These are phyloP conservation scores for Thymelicus lineola DNA, from an alignment of 2,888 invertebrate species.

Conservation along the genomic window DNA sequence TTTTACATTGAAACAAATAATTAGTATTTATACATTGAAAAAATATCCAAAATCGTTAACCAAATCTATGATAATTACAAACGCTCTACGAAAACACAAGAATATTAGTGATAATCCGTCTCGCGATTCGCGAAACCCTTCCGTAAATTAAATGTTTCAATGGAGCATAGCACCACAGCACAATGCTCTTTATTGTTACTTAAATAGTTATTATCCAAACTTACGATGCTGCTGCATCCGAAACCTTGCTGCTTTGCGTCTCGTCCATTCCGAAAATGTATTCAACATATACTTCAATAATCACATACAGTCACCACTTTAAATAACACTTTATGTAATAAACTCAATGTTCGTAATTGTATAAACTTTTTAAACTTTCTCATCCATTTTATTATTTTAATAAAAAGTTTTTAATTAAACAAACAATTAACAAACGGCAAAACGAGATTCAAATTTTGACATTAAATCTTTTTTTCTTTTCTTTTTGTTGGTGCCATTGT, in stretches of 20 bases:
- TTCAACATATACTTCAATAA: slow-evolving; percentile 18
- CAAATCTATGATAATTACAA: too few species aligned
- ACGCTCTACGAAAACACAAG: too few species aligned
- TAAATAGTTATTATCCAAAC: slow-evolving; percentile 43
- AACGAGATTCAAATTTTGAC: slow-evolving; percentile 19
- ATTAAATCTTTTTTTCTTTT: not conserved
- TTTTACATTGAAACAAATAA: too few species aligned
- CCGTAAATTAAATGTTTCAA: too few species aligned
- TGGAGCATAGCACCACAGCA: too few species aligned
- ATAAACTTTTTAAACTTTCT: too few species aligned
- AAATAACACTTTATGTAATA: not conserved
- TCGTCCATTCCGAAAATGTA: slow-evolving; percentile 62
- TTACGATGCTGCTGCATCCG: slow-evolving; percentile 68
- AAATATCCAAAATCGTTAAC: too few species aligned
- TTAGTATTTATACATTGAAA: too few species aligned
- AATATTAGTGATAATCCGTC: too few species aligned
- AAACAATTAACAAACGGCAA: slow-evolving; percentile 37
- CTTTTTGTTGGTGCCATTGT: not conserved
- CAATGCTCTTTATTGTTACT: too few species aligned
- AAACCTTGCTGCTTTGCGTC: slow-evolving; percentile 57
- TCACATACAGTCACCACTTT: slow-evolving; percentile 19
- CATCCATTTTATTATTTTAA: too few species aligned
- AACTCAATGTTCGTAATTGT: not conserved
- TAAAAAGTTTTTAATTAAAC: slow-evolving; percentile 10
- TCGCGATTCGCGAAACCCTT: too few species aligned